Percentiles rank a stretch among this genome's conserved stretches.
Evolutionary conservation across 2,888 invertebrate species (phyloP).

Genomic region (Strigamia maritima): DNA sequence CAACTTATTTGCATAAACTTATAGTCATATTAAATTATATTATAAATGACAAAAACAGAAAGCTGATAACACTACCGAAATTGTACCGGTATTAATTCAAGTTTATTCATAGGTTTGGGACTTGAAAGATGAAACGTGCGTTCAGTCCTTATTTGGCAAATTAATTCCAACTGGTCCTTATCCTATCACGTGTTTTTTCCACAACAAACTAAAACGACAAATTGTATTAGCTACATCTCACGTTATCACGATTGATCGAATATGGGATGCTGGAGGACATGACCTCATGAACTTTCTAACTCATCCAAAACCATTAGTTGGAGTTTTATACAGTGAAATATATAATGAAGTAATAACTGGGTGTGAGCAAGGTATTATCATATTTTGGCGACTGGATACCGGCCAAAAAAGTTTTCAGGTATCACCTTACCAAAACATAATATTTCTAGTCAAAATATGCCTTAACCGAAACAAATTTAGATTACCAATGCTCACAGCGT

Average conservation of each 20-base stretch:
- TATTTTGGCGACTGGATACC: neutral
- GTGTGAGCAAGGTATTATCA: conserved; percentile 11
- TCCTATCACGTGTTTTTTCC: neutral
- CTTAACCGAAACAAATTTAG: neutral
- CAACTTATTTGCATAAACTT: neutral
- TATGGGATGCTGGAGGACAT: neutral
- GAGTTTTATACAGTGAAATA: neutral
- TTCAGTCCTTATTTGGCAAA: neutral
- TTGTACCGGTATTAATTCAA: neutral
- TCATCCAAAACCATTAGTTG: conserved; percentile 16
- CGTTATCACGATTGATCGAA: neutral
- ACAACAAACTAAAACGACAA: neutral
- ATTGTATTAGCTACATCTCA: neutral
- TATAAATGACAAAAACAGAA: too few relatives aligned
- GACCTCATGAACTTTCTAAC: neutral
- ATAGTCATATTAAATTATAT: too few relatives aligned
- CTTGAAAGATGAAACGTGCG: conserved; percentile 6
- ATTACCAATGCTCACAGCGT: neutral
- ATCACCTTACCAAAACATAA: neutral
- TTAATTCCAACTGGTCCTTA: neutral
- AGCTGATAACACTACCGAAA: too few relatives aligned
- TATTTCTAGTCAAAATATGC: neutral
- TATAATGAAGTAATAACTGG: neutral
- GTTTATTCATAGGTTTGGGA: conserved; percentile 33
- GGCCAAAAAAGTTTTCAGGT: neutral